Conservation (phyloP, 2,797 vertebrate species). For the Onychomys torridus region DNA sequence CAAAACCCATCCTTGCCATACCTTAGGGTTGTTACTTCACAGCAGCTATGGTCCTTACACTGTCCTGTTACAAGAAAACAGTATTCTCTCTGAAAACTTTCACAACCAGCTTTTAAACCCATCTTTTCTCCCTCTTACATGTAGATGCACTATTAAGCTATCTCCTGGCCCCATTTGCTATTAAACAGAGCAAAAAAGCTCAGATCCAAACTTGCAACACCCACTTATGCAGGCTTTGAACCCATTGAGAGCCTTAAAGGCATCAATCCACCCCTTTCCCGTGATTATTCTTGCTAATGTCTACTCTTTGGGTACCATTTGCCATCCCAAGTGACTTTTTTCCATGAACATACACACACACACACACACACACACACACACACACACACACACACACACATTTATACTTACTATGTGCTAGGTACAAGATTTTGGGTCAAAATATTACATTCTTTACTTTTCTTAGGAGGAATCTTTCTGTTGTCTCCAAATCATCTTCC, state of each 20-base stretch:
- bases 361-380: not conserved
- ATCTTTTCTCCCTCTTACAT: not conserved
- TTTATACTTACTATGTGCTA: not conserved
- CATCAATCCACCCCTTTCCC: not conserved
- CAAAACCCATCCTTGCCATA: not conserved
- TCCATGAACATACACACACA: not conserved
- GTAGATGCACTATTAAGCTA: not conserved
- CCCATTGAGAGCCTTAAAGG: not conserved
- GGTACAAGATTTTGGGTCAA: not conserved
- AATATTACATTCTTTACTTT: not conserved
- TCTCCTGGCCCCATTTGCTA: not conserved
- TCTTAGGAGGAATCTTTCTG: not conserved
- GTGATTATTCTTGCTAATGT: not conserved
- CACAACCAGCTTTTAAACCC: not conserved
- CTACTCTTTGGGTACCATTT: not conserved
- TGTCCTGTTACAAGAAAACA: not conserved
- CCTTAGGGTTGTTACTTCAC: not conserved
- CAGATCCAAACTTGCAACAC: not conserved
- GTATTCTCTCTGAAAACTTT: constrained; percentile 26
- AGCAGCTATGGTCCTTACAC: not conserved
- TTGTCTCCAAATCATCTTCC: not conserved
- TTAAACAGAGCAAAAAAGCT: not conserved
- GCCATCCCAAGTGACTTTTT: not conserved
- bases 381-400: not conserved
- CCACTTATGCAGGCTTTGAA: not conserved